phyloP scores from a whole-genome alignment of 2,888 invertebrate genomes.

The Oegoconia quadripuncta region DNA sequence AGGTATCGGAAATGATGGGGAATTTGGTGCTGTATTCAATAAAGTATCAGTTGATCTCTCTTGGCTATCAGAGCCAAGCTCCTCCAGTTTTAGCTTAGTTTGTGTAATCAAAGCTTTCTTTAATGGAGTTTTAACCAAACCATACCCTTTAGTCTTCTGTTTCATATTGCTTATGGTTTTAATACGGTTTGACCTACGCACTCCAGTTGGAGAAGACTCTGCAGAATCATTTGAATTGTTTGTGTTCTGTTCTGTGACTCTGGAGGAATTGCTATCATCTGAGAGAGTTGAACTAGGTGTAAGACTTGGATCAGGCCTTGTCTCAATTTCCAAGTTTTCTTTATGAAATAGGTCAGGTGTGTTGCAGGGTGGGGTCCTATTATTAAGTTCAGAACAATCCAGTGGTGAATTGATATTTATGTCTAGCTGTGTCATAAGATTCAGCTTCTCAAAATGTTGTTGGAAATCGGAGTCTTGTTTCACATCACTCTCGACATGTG shows the following conservation, averaged over 20 bases:
- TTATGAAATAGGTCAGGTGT: conserved; percentile 50
- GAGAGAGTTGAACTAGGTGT: conserved; percentile 69
- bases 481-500: conserved; percentile 18
- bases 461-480: conserved; percentile 52
- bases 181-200: conserved; percentile 86
- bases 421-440: conserved; percentile 38
- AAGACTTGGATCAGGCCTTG: conserved; percentile 64
- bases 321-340: conserved; percentile 39
- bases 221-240: conserved; percentile 66
- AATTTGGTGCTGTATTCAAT: conserved; percentile 47
- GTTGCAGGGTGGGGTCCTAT: conserved; percentile 40
- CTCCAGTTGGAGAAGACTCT: conserved; percentile 75
- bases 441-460: conserved; percentile 61
- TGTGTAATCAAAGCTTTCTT: conserved; percentile 71
- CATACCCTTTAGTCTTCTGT: conserved; percentile 82
- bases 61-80: conserved; percentile 79
- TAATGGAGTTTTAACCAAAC: conserved; percentile 78
- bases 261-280: conserved; percentile 69
- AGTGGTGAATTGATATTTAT: conserved; percentile 35
- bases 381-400: conserved; percentile 44
- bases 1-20: conserved; percentile 64
- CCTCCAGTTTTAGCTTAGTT: conserved; percentile 77
- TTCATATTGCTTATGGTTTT: conserved; percentile 86
- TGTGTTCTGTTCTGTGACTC: conserved; percentile 54
- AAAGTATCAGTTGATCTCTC: conserved; percentile 48